A percentile compares a stretch with the other conserved stretches of the same genome.
Evolutionary conservation across 2,888 invertebrate species (phyloP).

Genomic region (Tenthredo mesomela): DNA sequence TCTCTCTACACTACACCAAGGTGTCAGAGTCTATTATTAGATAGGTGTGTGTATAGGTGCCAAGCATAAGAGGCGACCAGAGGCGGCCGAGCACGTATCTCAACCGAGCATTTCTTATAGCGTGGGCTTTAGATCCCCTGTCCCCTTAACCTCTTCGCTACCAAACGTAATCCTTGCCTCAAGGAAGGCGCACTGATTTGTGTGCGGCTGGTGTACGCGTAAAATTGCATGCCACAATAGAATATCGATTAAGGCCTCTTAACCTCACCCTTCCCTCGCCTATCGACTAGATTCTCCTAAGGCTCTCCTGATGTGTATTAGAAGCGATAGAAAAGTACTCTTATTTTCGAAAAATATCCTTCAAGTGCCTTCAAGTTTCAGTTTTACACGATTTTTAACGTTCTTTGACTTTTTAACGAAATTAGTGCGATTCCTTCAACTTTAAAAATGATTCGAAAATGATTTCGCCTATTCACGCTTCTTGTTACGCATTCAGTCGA

Average conservation of each 20-base stretch:
- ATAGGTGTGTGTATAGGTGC: slow-evolving; percentile 60
- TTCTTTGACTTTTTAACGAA: background rate
- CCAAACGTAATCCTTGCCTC: background rate
- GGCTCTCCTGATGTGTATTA: background rate
- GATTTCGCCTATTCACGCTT: too few relatives aligned
- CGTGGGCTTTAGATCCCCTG: background rate
- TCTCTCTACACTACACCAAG: slow-evolving; percentile 60
- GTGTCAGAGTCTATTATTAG: slow-evolving; percentile 73
- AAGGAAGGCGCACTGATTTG: slow-evolving; percentile 31
- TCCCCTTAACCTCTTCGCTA: background rate
- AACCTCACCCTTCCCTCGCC: slow-evolving; percentile 16
- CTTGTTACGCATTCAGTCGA: too few relatives aligned
- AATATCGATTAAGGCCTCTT: slow-evolving; percentile 52
- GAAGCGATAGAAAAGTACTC: background rate
- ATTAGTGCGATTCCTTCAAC: background rate
- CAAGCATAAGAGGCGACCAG: background rate
- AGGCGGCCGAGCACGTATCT: slow-evolving; percentile 10
- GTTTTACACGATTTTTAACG: background rate
- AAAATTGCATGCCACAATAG: slow-evolving; percentile 57
- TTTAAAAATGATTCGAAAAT: too few relatives aligned
- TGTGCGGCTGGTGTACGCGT: slow-evolving; percentile 53
- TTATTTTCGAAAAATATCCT: background rate
- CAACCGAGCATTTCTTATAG: slow-evolving; percentile 16
- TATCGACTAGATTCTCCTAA: background rate
- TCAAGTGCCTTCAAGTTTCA: background rate